Evolutionary conservation across 2,888 invertebrate species (phyloP).

Genomic region (Oscheius sp.): DNA sequence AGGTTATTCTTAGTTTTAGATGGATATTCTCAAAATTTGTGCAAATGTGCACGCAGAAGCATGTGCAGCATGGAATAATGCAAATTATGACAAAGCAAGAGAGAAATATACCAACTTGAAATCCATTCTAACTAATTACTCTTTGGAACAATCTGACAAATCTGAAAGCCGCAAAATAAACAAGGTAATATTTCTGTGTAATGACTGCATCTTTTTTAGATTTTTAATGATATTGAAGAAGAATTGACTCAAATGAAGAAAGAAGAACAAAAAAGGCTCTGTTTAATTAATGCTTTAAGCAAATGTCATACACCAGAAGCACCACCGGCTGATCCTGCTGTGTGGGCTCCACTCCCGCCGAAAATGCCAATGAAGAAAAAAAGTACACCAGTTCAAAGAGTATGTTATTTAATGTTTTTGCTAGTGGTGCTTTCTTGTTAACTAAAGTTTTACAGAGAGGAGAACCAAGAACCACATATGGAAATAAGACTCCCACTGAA

Average conservation of each 20-base stretch:
- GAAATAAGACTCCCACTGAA: background rate
- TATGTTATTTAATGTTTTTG: background rate
- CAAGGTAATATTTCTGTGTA: no score
- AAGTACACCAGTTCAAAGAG: background rate
- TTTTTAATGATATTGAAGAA: background rate
- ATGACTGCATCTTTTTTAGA: no score
- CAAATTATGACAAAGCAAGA: no score
- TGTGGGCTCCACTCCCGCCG: conserved; percentile 3
- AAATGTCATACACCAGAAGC: conserved; percentile 4
- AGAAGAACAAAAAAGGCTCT: background rate
- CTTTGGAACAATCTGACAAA: no score
- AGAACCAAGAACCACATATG: background rate
- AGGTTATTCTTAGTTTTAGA: no score
- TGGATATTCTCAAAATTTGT: no score
- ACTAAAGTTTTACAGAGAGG: background rate
- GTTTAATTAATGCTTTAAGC: background rate
- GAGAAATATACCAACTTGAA: no score
- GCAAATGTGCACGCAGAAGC: no score
- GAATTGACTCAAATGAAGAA: background rate
- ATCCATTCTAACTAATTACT: no score
- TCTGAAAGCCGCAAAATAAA: no score
- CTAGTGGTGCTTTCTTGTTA: background rate
- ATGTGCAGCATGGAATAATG: no score
- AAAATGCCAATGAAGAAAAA: background rate
- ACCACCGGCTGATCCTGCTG: conserved; percentile 15